A percentile compares a stretch with the other conserved stretches of the same genome.
phyloP scores from a whole-genome alignment of 2,888 invertebrate species.

The Stegana nigrithorax region DNA sequence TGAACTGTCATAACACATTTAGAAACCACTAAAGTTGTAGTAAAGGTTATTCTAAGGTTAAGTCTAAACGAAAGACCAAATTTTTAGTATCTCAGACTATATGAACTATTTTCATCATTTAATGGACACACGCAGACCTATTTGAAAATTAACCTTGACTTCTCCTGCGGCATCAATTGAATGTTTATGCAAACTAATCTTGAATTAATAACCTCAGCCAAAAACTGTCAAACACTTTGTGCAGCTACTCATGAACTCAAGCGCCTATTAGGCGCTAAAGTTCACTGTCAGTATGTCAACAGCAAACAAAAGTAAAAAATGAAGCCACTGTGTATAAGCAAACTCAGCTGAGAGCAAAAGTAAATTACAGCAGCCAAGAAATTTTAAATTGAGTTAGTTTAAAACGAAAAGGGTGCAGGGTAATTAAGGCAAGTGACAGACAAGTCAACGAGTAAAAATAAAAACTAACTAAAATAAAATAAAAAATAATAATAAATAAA shows the following conservation, averaged over 20 bases:
- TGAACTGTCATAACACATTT: no score
- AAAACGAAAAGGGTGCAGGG: no score
- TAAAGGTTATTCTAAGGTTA: no score
- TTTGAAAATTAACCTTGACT: constrained; percentile 1
- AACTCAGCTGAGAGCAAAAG: background rate
- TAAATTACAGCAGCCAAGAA: constrained; percentile 26
- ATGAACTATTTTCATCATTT: no score
- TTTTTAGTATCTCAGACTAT: background rate
- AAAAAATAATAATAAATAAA: no score
- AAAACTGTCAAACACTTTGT: background rate
- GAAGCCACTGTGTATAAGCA: background rate
- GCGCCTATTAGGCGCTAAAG: constrained; percentile 27
- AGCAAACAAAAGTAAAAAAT: constrained; percentile 16
- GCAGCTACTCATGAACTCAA: background rate
- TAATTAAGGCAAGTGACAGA: no score
- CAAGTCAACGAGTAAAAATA: no score
- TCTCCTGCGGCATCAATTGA: background rate
- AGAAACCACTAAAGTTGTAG: no score
- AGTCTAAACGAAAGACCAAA: no score
- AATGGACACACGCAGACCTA: background rate
- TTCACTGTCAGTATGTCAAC: constrained; percentile 50
- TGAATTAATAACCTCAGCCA: background rate
- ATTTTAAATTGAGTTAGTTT: constrained; percentile 20
- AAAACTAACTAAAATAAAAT: no score
- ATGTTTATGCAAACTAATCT: background rate